Conservation (phyloP, 1,140 invertebrate genomes). For the Drosophila punjabiensis region DNA sequence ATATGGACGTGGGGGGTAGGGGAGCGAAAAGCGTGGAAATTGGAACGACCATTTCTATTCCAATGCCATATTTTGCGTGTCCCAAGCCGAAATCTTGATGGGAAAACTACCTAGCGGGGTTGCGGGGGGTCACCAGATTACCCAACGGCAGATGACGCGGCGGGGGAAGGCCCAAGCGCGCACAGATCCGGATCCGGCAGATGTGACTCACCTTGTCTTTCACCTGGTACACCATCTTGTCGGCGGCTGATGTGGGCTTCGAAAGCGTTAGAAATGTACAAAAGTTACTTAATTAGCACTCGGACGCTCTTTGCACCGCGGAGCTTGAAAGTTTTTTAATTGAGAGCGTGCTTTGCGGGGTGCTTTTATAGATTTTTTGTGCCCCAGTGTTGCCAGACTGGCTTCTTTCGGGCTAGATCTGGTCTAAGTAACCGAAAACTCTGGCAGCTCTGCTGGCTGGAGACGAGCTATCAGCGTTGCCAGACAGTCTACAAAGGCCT, state of each 20-base stretch:
- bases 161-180: not conserved
- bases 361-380: slow-evolving; percentile 27
- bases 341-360: not conserved
- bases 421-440: too few species aligned
- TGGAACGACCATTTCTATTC: slow-evolving; percentile 7
- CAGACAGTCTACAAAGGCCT: too few species aligned
- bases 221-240: slow-evolving; percentile 77
- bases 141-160: slow-evolving; percentile 15
- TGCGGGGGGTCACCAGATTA: slow-evolving; percentile 4
- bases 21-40: slow-evolving; percentile 8
- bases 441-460: too few species aligned
- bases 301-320: slow-evolving; percentile 25
- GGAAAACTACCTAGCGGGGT: slow-evolving; percentile 3
- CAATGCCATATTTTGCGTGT: slow-evolving; percentile 16
- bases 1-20: not conserved
- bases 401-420: too few species aligned
- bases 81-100: slow-evolving; percentile 1
- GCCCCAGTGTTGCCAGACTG: not conserved
- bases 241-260: slow-evolving; percentile 12
- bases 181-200: slow-evolving; percentile 12
- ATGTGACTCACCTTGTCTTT: slow-evolving; percentile 74
- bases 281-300: slow-evolving; percentile 68
- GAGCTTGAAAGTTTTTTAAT: slow-evolving; percentile 10
- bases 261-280: slow-evolving; percentile 51
- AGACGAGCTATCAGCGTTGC: too few species aligned